Conservation (phyloP, 2,888 invertebrate species). For the Drosophila macrothrix region DNA sequence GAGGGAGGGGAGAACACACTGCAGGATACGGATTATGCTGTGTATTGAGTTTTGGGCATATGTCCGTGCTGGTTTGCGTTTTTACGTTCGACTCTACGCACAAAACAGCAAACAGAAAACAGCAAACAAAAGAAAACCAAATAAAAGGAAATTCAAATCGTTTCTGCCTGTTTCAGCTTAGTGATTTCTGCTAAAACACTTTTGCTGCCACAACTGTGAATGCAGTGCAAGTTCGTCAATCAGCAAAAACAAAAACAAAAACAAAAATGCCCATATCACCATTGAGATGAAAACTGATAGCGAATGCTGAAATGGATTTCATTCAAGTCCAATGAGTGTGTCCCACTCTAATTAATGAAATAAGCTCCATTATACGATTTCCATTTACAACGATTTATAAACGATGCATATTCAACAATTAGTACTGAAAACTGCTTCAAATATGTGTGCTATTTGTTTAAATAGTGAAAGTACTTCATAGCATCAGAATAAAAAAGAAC, state of each 20-base stretch:
- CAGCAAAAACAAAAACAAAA: slow-evolving; percentile 36
- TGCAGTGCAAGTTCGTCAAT: slow-evolving; percentile 15
- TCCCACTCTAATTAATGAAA: slow-evolving; percentile 7
- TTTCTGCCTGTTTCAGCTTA: slow-evolving; percentile 43
- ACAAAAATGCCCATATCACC: not conserved
- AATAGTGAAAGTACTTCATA: not conserved
- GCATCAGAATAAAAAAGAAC: not conserved
- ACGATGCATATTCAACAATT: not conserved
- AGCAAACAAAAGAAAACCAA: slow-evolving; percentile 11
- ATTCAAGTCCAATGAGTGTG: slow-evolving; percentile 6
- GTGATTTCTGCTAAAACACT: slow-evolving; percentile 10
- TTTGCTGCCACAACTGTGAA: not conserved
- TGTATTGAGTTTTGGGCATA: slow-evolving; percentile 41
- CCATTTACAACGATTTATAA: not conserved
- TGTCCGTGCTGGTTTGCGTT: slow-evolving; percentile 33
- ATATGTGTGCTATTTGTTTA: not conserved
- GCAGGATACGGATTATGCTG: slow-evolving; percentile 36
- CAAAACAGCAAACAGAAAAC: slow-evolving; percentile 19
- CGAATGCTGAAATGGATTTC: slow-evolving; percentile 29
- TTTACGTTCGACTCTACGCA: slow-evolving; percentile 17
- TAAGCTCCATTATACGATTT: not conserved
- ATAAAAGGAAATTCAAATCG: slow-evolving; percentile 37
- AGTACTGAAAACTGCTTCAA: not conserved
- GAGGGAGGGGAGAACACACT: not conserved
- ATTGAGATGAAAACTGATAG: slow-evolving; percentile 54